Conservation (phyloP, 2,888 invertebrate species). For the Archaeoteleia sp. region DNA sequence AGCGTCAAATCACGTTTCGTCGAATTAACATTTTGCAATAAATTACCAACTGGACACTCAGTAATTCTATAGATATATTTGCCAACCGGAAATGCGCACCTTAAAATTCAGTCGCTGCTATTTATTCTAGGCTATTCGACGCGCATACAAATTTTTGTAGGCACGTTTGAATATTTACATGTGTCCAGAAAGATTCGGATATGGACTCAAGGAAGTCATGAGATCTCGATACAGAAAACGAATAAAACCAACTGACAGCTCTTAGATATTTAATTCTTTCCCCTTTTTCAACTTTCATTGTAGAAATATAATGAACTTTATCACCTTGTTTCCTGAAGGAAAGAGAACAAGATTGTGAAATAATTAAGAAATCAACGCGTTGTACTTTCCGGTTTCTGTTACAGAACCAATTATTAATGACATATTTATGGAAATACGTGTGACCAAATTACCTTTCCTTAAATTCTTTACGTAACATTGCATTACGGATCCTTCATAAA, state of each 20-base stretch:
- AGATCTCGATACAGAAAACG: slow-evolving; percentile 12
- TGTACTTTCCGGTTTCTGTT: no score
- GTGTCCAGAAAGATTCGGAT: slow-evolving; percentile 36
- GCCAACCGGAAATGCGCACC: slow-evolving; percentile 52
- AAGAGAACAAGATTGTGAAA: no score
- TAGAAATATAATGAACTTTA: slow-evolving; percentile 23
- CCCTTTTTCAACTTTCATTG: slow-evolving; percentile 24
- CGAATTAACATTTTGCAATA: slow-evolving; percentile 48
- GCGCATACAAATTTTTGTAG: slow-evolving; percentile 48
- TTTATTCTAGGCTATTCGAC: slow-evolving; percentile 46
- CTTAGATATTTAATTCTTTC: slow-evolving; percentile 12
- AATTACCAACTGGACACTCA: slow-evolving; percentile 50
- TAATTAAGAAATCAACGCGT: no score
- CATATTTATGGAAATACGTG: no score
- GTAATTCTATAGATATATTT: slow-evolving; percentile 49
- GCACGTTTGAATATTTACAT: slow-evolving; percentile 50
- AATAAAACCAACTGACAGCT: slow-evolving; percentile 25
- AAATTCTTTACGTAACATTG: no score
- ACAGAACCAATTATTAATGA: no score
- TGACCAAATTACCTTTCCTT: no score
- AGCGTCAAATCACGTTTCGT: slow-evolving; percentile 44
- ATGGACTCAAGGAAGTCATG: slow-evolving; percentile 35
- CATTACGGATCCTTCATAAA: no score
- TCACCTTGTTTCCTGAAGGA: no score
- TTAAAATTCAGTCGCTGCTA: slow-evolving; percentile 50